Base-by-base conservation (phyloP, 2,797 vertebrate species). In the Muscicapa striata region DNA sequence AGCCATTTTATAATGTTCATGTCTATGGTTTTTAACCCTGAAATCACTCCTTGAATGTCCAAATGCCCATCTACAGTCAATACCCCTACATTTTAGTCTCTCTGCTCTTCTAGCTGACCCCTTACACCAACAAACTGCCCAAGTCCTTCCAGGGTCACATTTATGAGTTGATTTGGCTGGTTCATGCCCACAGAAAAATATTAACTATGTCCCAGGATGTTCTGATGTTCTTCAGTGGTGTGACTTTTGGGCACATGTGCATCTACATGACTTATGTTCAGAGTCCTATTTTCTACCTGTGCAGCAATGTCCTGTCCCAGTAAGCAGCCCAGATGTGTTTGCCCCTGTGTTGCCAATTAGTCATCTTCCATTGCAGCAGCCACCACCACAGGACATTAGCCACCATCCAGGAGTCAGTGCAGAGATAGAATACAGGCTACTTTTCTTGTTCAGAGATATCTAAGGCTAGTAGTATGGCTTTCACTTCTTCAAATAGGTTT, bases 181-280 rank as follows among this genome's bases (percentile, higher is more conserved):
- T 51, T 73, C 29, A 7, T 23, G 36, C 2, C 41, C 64, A 49
- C 5, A 23, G 17, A 8, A 91, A 70, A 69, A 16, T 2, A 45
- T 4, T 2, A 87, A 41, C 11, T 58, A 2, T 41, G 10, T 59
- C 21, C 22, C 27, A 79, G 6, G 58, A 82, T 13, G 6, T 40
- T 61, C 11, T 61, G 23, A 7, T 68, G 20, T 14, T 62, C 13
- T 40, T 62, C 14, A 40, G 20, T 34, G 24, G 9, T 0, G 0
- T 6, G 9, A 54, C 13, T 69, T 68, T 54, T 54, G 40, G 34
- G 13, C 30, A 54, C 0, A 0, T 14, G 10, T 38, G 9, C 3
- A n/a, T n/a, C 40, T 38, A 13, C 10, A 10, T 46, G 16, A 40
- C 13, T 16, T 40, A 54, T 0, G 0, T 26, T 54, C 40, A 34